A percentile compares a stretch with the other conserved stretches of the same genome.
phyloP scores from a whole-genome alignment of 2,797 vertebrate species.

The Lophotriccus pileatus region DNA sequence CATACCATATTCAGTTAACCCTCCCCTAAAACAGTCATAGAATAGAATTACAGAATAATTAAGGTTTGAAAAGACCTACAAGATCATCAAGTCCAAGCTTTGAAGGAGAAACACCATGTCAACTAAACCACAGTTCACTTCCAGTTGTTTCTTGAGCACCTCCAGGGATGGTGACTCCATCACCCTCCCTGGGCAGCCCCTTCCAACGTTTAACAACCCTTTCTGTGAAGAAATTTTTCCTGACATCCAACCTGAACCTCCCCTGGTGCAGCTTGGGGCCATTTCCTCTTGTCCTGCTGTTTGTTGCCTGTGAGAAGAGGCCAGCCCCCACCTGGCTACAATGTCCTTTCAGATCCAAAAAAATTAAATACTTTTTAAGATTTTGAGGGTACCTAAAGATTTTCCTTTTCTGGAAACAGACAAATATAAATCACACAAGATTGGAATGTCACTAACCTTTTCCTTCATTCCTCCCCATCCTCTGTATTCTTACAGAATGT shows the following conservation, averaged over 20 bases:
- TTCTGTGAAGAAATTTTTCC: background rate
- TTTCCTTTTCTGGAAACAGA: background rate
- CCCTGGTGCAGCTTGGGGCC: background rate
- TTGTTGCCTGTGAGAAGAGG: background rate
- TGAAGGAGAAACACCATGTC: background rate
- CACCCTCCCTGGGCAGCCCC: background rate
- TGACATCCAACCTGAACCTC: background rate
- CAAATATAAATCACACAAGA: background rate
- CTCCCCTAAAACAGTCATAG: background rate
- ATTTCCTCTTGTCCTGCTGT: background rate
- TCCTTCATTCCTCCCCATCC: background rate
- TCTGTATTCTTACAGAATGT: background rate
- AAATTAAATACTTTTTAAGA: background rate
- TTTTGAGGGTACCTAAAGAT: background rate
- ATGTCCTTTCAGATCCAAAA: background rate
- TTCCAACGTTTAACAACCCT: background rate
- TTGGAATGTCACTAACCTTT: background rate
- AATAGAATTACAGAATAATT: background rate
- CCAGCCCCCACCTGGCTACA: rapidly evolving
- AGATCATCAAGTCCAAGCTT: background rate
- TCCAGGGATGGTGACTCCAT: background rate
- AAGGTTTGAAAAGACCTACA: background rate
- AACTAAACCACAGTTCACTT: background rate
- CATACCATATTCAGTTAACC: background rate
- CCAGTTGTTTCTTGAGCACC: background rate